phyloP scores from a whole-genome alignment of 2,113 vertebrate genomes.

The Lepidothrix coronata region DNA sequence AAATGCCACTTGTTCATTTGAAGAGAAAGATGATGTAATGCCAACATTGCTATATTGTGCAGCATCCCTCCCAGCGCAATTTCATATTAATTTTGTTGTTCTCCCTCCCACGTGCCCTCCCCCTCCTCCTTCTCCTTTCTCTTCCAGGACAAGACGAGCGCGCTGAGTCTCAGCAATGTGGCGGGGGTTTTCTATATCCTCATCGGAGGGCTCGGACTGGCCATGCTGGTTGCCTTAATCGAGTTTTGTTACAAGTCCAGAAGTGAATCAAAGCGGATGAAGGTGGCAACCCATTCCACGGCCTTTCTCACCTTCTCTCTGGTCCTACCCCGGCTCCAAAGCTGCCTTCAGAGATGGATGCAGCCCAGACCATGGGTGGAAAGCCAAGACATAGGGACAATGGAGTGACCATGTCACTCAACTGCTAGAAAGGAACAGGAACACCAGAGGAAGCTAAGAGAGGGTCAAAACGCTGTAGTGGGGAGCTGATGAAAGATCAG shows the following conservation, averaged over 20 bases:
- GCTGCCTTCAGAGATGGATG: constrained; percentile 80
- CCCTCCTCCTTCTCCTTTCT: constrained; percentile 48
- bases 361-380: constrained; percentile 50
- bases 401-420: neutral
- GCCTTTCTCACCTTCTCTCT: constrained; percentile 84
- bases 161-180: constrained; percentile 98
- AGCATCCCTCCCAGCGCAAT: neutral
- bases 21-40: constrained; percentile 55
- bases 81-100: constrained; percentile 64
- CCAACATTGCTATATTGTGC: constrained; percentile 38
- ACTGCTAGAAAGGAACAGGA: neutral
- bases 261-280: constrained; percentile 97
- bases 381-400: constrained; percentile 22
- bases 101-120: constrained; percentile 41
- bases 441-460: neutral
- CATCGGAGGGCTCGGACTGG: constrained; percentile 96
- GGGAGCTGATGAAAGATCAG: neutral
- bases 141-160: constrained; percentile 95
- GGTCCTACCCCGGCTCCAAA: constrained; percentile 77
- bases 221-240: constrained; percentile 99
- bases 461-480: neutral
- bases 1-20: constrained; percentile 27
- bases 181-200: constrained; percentile 99
- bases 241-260: constrained; percentile 99
- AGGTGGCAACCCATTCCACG: constrained; percentile 88